Evolutionary conservation across 2,113 vertebrate genomes (phyloP).

Genomic region (Empidonax traillii): DNA sequence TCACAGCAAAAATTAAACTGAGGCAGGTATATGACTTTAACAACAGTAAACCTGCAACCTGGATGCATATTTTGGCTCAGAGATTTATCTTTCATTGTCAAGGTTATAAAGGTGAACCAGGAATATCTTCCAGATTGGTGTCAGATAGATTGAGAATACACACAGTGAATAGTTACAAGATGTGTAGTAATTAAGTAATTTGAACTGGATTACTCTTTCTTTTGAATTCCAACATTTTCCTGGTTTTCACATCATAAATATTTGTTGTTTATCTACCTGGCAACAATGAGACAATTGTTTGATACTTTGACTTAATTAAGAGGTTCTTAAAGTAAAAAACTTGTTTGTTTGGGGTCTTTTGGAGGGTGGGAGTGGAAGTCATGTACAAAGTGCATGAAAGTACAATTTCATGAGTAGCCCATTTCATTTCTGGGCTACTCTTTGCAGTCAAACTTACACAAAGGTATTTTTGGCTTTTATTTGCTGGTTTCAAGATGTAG

Average conservation of each 20-base stretch:
- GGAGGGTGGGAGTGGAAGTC: accelerated
- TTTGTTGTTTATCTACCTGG: background rate
- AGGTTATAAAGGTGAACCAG: background rate
- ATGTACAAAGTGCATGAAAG: background rate
- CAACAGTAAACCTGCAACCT: background rate
- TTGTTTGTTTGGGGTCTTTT: background rate
- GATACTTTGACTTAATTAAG: background rate
- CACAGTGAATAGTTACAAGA: background rate
- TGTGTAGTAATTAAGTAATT: background rate
- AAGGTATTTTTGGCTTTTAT: background rate
- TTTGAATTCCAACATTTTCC: background rate
- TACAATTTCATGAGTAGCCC: background rate
- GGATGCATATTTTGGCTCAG: background rate
- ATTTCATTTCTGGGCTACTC: background rate
- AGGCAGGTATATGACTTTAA: background rate
- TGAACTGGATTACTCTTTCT: background rate
- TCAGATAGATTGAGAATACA: background rate
- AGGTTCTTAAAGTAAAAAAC: background rate
- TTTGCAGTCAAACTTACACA: background rate
- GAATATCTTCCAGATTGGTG: background rate
- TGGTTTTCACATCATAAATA: background rate
- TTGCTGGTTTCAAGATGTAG: background rate
- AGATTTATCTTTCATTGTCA: background rate
- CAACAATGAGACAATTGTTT: background rate
- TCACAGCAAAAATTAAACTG: background rate